phyloP scores from a whole-genome alignment of 1,140 invertebrate species.

The Drosophila persimilis region DNA sequence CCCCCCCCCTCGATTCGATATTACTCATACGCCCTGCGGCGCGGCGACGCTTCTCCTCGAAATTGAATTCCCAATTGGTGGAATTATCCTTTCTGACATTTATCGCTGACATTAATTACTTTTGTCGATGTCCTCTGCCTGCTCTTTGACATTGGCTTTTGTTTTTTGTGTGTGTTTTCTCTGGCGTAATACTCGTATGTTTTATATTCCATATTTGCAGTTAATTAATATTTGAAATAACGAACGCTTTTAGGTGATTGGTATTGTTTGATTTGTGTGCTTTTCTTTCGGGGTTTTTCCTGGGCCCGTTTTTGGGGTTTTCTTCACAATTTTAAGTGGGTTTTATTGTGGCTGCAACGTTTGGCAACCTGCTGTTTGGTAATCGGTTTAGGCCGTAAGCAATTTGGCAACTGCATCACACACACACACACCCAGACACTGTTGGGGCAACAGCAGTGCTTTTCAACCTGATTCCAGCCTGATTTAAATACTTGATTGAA shows the following conservation, averaged over 20 bases:
- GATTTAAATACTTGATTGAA: constrained; percentile 39
- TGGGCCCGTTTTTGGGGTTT: constrained; percentile 16
- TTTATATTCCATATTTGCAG: constrained; percentile 9
- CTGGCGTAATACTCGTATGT: background rate
- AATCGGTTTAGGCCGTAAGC: constrained; percentile 30
- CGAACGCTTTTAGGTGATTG: constrained; percentile 25
- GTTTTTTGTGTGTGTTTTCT: constrained; percentile 7
- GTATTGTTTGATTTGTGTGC: constrained; percentile 3
- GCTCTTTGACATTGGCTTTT: constrained; percentile 25
- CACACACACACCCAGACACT: background rate
- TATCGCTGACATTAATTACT: constrained; percentile 58
- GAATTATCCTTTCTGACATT: constrained; percentile 34
- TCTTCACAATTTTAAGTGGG: constrained; percentile 22
- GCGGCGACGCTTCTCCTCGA: background rate
- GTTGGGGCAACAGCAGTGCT: background rate
- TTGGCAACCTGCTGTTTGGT: constrained; percentile 46
- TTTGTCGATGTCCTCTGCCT: background rate
- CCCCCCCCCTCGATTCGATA: background rate
- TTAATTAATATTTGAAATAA: constrained; percentile 18
- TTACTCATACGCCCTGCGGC: background rate
- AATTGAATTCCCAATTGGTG: constrained; percentile 2
- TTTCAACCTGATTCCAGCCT: too few species aligned
- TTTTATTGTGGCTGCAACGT: constrained; percentile 34
- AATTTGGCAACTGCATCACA: constrained; percentile 59
- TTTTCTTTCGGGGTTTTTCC: constrained; percentile 33